These are phyloP conservation scores for Felis chaus DNA, from an alignment of 2,113 vertebrate genomes.

Conservation along the genomic window DNA sequence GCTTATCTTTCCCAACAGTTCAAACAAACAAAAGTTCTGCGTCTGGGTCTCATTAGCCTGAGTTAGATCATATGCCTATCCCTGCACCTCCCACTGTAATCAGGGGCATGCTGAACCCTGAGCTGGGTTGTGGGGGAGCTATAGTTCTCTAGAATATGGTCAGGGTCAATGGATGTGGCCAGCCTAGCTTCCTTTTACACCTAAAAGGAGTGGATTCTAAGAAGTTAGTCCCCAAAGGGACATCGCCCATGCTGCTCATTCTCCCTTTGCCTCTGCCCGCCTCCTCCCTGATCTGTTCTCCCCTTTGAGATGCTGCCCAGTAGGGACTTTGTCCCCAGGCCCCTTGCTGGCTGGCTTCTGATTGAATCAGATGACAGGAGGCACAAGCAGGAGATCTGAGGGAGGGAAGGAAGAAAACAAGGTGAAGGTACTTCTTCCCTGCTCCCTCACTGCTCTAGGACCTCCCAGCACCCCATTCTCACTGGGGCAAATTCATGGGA, in stretches of 20 bases:
- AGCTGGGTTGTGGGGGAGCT: fast-evolving
- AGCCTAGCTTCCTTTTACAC: not conserved
- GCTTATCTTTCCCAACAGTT: not conserved
- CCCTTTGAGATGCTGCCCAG: not conserved
- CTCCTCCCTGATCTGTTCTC: not conserved
- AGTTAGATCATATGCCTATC: not conserved
- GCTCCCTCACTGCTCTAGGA: too few species aligned
- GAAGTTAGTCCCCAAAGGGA: not conserved
- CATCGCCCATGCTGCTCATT: fast-evolving
- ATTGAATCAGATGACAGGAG: not conserved
- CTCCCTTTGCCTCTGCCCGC: too few species aligned
- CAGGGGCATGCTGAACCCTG: not conserved
- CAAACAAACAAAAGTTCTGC: not conserved
- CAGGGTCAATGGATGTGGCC: not conserved
- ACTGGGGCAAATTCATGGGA: not conserved
- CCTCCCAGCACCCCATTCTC: not conserved
- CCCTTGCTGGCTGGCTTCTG: not conserved
- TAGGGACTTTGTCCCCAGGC: too few species aligned
- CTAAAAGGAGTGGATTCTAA: not conserved
- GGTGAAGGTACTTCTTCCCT: not conserved
- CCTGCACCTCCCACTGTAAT: not conserved
- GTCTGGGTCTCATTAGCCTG: not conserved
- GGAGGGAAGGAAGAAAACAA: not conserved
- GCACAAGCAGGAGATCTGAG: not conserved
- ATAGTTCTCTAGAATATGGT: not conserved